A percentile compares a stretch with the other conserved stretches of the same genome.
These are phyloP conservation scores for Sminthurides bifidus DNA, from an alignment of 1,140 invertebrate species.

Conservation along the genomic window DNA sequence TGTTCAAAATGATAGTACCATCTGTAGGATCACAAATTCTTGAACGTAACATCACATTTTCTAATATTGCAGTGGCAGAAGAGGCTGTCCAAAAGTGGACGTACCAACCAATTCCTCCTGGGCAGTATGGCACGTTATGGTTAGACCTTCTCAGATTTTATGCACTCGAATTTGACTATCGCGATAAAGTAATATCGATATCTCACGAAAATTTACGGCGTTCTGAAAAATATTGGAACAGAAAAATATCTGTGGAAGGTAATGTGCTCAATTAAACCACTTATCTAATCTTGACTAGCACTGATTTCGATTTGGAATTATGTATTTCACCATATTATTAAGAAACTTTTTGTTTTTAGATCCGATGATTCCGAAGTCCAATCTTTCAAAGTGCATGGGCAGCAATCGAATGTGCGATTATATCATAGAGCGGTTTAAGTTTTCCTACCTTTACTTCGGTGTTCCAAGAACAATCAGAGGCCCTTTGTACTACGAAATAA, in stretches of 20 bases:
- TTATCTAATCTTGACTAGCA: no score
- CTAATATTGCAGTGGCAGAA: slow-evolving; percentile 13
- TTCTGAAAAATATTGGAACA: slow-evolving; percentile 36
- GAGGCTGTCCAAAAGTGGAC: slow-evolving; percentile 12
- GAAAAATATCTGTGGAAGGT: slow-evolving; percentile 44
- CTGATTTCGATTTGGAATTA: slow-evolving; percentile 10
- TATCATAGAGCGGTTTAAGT: slow-evolving; percentile 38
- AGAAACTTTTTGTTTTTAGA: slow-evolving; percentile 35
- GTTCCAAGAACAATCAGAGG: slow-evolving; percentile 35
- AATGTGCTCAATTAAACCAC: slow-evolving; percentile 11
- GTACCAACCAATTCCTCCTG: not conserved
- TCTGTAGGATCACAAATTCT: not conserved
- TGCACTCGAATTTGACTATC: slow-evolving; percentile 37
- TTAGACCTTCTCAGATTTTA: slow-evolving; percentile 40
- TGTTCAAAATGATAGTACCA: not conserved
- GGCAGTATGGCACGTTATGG: slow-evolving; percentile 38
- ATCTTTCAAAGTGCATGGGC: slow-evolving; percentile 39
- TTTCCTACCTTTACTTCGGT: slow-evolving; percentile 41
- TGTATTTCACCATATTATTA: slow-evolving; percentile 6
- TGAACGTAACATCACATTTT: not conserved
- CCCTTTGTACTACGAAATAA: slow-evolving; percentile 33
- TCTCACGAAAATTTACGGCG: slow-evolving; percentile 33
- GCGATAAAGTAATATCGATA: slow-evolving; percentile 38
- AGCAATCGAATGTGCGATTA: slow-evolving; percentile 40
- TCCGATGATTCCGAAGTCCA: slow-evolving; percentile 41